Percentiles rank a stretch among this genome's conserved stretches.
These are phyloP conservation scores for Mactromeris polynyma DNA, from an alignment of 2,888 invertebrate genomes.

Conservation along the genomic window DNA sequence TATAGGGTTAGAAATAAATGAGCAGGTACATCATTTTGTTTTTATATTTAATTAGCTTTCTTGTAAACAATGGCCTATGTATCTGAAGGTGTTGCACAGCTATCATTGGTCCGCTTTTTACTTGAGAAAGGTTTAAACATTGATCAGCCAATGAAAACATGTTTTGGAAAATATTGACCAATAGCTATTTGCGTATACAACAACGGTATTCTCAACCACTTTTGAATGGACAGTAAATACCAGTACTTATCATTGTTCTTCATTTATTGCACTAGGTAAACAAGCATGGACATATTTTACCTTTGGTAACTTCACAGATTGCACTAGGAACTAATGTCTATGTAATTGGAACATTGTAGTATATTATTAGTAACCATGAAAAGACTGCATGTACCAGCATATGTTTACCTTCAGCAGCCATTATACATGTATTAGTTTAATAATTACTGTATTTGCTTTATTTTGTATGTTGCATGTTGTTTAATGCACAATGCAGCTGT, in stretches of 20 bases:
- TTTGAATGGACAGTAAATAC: too few relatives aligned
- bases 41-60: neutral
- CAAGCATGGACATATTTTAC: neutral
- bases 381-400: neutral
- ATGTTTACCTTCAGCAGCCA: neutral
- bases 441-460: neutral
- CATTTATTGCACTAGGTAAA: neutral
- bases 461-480: conserved; percentile 2
- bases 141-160: too few relatives aligned
- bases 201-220: too few relatives aligned
- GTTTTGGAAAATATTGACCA: too few relatives aligned
- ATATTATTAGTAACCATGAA: neutral
- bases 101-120: too few relatives aligned
- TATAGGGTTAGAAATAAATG: neutral
- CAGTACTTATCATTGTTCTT: neutral
- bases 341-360: neutral
- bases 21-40: neutral
- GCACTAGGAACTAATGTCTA: neutral
- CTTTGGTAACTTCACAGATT: neutral
- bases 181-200: too few relatives aligned
- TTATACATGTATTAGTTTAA: neutral
- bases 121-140: too few relatives aligned
- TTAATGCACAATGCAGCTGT: neutral
- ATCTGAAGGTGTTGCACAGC: too few relatives aligned
- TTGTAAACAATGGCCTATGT: neutral